phyloP scores from a whole-genome alignment of 92 coral and sea anemone species.

The Pocillopora grandis region DNA sequence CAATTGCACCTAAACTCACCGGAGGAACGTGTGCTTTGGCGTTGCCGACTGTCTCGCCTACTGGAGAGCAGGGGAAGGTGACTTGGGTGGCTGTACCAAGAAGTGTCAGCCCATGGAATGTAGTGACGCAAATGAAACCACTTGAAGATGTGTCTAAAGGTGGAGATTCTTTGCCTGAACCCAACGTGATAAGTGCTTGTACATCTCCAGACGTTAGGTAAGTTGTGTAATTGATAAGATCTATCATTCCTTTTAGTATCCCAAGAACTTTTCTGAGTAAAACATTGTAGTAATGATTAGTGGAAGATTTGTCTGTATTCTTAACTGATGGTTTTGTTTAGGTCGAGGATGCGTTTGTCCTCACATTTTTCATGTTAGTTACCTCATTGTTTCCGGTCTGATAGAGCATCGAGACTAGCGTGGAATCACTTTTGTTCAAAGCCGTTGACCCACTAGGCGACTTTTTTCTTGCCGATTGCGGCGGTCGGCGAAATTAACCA shows the following conservation, averaged over 20 bases:
- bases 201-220: conserved; percentile 18
- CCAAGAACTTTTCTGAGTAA: neutral
- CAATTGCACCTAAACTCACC: conserved; percentile 29
- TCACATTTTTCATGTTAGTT: no score
- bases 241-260: neutral
- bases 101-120: conserved; percentile 28
- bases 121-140: neutral
- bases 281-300: no score
- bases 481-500: no score
- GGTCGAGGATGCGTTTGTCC: no score
- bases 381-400: no score
- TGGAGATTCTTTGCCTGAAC: neutral
- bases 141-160: conserved; percentile 12
- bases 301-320: no score
- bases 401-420: no score
- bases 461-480: no score
- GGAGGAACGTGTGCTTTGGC: conserved; percentile 20
- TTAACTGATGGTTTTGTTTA: no score
- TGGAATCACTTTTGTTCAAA: no score
- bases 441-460: no score
- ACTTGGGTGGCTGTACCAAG: conserved; percentile 37
- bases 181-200: neutral
- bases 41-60: conserved; percentile 18
- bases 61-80: conserved; percentile 13
- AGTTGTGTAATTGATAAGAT: neutral